Base-by-base conservation (phyloP, 2,888 invertebrate species). In the Iselma pallidipennis region DNA sequence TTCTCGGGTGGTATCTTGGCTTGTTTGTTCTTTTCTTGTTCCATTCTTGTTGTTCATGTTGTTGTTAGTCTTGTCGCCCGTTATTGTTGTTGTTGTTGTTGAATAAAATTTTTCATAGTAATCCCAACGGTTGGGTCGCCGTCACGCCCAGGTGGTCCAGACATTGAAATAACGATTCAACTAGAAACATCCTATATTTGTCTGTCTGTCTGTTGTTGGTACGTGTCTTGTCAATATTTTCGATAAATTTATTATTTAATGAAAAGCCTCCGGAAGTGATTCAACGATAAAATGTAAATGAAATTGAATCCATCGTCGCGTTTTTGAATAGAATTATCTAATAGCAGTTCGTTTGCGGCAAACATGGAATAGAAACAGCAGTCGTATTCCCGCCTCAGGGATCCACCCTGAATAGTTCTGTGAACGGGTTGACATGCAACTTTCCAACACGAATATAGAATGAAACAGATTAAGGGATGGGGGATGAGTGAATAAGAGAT, bases 191-290 rank as follows among this genome's bases (percentile, higher is more conserved):
- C 29, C 3, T 16, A 37, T 7, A 37, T 37, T 37, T 37, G 37
- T 37, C 16, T 7, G 37, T 37, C 19, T 16, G 14, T 28, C 16
- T 7, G 5, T 14, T 23, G 29, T 33, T 9, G 10, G 9, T 55
- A 45, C 55, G 45, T 37, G 37, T 37, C 14, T 16, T 37, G 16
- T 56, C 45, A 51, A 21, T 52, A 48, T 57, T 49, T 50, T 49
- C 56, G 29, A 61, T 61, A 50, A 55, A 59, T 28, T 60, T 56
- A 51, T 61, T 58, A 58, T 62, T 58, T 62, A 58, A 62, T 62
- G 50, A 55, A 51, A 55, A 58, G 52, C 53, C 45, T 29, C 33
- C 45, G 45, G 45, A 52, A 60, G 29, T 42, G 61, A 61, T 57
- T 57, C 55, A 21, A 26, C 33, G 25, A 26, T 23, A 49, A 55